Base-by-base conservation (phyloP, 2,797 vertebrate species). In the Gadopsis marmoratus region DNA sequence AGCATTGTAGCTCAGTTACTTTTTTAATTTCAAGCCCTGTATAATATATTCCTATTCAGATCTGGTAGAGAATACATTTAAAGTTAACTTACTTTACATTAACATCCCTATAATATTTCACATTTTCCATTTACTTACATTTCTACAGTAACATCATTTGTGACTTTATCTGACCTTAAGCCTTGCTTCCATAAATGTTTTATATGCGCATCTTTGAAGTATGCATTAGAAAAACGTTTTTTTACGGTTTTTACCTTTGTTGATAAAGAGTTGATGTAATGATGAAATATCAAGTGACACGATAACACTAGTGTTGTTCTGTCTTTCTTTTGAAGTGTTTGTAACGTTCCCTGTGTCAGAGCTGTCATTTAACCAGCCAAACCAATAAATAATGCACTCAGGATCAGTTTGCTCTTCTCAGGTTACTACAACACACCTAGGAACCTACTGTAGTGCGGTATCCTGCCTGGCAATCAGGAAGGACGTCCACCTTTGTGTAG, bases 351-450 rank as follows among this genome's bases (percentile, higher is more conserved):
- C 47, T 47, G 35, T 64, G 53, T 71, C 55, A 73, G 59, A 68
- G 71, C 65, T n/a, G 37, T 86, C 73, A 90, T 76, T 65, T 59
- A 73, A 93, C 88, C 84, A 70, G 60, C 43, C 69, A 75, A 23
- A 51, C 41, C 37, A 23, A 87, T 95, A n/a, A 93, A 93, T 94
- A 86, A 94, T 95, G 80, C 74, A 92, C 21, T 23, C 39, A 51
- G 86, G 88, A 85, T 93, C 87, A 51, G 71, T 82, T 88, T 65
- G 51, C 86, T 82, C 64, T 59, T 53, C 78, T 86, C 53, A 23
- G 55, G 75, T 85, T 83, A 67, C 85, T 56, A 4, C 54, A 66
- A 60, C 76, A 64, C 87, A 82, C 75, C 79, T 83, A 63, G 47
- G 59, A 63, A 78, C 61, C 65, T 56, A 2, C 23, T 55, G 4